phyloP scores from a whole-genome alignment of 2,888 invertebrate genomes.

The Ormia ochracea region DNA sequence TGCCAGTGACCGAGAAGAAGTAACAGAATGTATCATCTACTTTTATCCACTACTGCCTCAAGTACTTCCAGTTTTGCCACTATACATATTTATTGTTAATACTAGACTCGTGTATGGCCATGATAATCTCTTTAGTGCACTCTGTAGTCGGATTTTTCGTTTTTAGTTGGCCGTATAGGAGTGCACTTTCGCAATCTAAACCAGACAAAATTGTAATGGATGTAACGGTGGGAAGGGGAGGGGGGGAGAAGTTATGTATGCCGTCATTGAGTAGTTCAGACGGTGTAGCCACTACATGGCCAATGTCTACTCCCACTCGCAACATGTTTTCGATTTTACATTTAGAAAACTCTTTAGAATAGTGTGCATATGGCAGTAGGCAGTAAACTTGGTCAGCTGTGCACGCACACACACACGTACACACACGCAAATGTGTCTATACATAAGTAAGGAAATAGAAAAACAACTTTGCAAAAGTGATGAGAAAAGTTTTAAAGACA shows the following conservation, averaged over 20 bases:
- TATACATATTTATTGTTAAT: constrained; percentile 43
- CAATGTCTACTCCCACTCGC: constrained; percentile 58
- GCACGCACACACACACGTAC: neutral
- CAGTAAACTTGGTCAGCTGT: constrained; percentile 58
- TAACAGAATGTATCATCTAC: constrained; percentile 50
- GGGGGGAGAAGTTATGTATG: neutral
- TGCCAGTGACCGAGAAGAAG: neutral
- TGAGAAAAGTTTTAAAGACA: neutral
- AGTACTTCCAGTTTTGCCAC: constrained; percentile 33
- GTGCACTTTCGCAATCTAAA: constrained; percentile 24
- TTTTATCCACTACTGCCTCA: constrained; percentile 30
- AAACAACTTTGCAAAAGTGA: neutral
- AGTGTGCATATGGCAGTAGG: constrained; percentile 53
- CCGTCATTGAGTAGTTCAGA: constrained; percentile 38
- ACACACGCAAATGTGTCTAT: neutral
- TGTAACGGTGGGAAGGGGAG: neutral
- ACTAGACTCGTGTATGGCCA: constrained; percentile 36
- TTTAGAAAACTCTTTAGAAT: constrained; percentile 43
- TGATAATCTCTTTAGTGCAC: constrained; percentile 56
- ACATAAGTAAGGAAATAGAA: neutral
- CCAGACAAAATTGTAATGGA: neutral
- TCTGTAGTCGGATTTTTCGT: constrained; percentile 30
- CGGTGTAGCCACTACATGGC: constrained; percentile 53
- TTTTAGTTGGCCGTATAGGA: neutral
- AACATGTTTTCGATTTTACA: constrained; percentile 14